A percentile compares a stretch with the other conserved stretches of the same genome.
phyloP scores from a whole-genome alignment of 2,797 vertebrate genomes.

The Stomatorhinus walkeri region DNA sequence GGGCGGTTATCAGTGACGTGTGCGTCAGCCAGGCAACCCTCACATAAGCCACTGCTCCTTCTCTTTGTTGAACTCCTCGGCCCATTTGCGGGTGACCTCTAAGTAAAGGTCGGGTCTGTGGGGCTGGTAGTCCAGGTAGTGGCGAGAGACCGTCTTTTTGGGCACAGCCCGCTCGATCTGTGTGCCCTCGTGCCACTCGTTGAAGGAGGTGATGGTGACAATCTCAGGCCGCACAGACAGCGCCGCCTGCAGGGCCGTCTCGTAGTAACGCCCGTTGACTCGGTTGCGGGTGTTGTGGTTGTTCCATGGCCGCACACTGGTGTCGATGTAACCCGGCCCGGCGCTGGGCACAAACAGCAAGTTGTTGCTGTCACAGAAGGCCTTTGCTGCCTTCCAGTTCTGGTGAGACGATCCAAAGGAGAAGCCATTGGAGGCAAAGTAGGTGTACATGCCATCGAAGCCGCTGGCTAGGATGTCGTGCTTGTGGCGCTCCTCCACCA shows the following conservation, averaged over 20 bases:
- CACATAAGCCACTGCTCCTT: constrained; percentile 79
- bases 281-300: constrained; percentile 80
- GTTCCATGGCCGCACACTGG: constrained; percentile 80
- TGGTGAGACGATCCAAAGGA: constrained; percentile 82
- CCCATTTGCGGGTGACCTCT: constrained; percentile 75
- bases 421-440: constrained; percentile 83
- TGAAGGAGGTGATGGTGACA: constrained; percentile 78
- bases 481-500: constrained; percentile 78
- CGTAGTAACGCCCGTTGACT: constrained; percentile 83
- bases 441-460: constrained; percentile 83
- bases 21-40: not conserved
- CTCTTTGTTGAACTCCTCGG: constrained; percentile 76
- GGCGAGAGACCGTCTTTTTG: constrained; percentile 67
- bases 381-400: constrained; percentile 77
- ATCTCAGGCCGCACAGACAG: constrained; percentile 70
- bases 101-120: constrained; percentile 69
- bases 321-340: constrained; percentile 78
- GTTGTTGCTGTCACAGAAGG: constrained; percentile 74
- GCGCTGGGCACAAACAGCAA: constrained; percentile 79
- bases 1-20: no score
- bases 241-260: constrained; percentile 75
- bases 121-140: constrained; percentile 77
- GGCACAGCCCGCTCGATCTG: constrained; percentile 77
- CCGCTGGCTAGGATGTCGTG: constrained; percentile 70
- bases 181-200: constrained; percentile 83